Evolutionary conservation across 35 echinoderm and acorn worm genomes (phyloP).

Genomic region (Holothuria glaberrima): DNA sequence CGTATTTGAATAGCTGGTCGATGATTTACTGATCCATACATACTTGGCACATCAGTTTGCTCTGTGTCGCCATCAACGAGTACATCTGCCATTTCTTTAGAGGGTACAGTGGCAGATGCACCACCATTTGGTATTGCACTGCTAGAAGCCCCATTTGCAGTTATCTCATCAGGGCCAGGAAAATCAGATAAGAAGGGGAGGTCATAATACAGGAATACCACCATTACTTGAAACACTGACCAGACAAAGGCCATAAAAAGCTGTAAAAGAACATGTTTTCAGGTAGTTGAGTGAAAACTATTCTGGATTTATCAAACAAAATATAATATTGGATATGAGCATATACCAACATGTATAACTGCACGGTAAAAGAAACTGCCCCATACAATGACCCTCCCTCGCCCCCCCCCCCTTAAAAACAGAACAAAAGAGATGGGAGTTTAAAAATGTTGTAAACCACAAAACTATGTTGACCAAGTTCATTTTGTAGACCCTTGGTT

Average conservation of each 20-base stretch:
- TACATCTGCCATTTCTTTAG: not conserved
- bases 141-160: not conserved
- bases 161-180: not conserved
- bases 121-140: no score
- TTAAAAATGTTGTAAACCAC: no score
- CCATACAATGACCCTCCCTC: no score
- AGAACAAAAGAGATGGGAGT: no score
- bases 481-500: no score
- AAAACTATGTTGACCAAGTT: no score
- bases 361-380: no score
- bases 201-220: conserved; percentile 81
- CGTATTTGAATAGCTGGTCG: not conserved
- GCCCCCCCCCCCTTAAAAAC: no score
- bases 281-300: no score
- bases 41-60: not conserved
- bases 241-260: conserved; percentile 80
- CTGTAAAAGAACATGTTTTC: conserved; percentile 25
- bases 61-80: not conserved
- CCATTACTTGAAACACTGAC: conserved; percentile 63
- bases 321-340: no score
- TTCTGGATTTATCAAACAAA: no score
- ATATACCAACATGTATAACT: no score
- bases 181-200: conserved; percentile 69
- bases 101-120: not conserved
- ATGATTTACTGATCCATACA: not conserved